Evolutionary conservation across 2,888 invertebrate genomes (phyloP), one percentile per base, ranked within the genome.

Genomic region (Acrobasis suavella): DNA sequence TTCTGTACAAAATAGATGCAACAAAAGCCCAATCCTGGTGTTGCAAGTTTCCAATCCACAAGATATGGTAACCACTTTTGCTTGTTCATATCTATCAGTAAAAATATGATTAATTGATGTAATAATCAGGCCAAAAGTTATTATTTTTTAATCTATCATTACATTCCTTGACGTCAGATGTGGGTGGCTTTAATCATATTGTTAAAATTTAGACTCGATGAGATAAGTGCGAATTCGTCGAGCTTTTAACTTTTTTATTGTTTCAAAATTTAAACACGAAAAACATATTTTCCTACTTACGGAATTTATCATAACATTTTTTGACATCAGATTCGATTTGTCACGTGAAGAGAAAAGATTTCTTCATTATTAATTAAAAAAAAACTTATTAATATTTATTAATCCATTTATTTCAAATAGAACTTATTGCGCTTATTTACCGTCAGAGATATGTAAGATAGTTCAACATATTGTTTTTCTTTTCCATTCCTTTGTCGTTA

Each of bases 161-260:
- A 12, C 17, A 17, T 12, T 51, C 50, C 16, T 16, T 50, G 50
- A 50, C n/a, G 50, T 16, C 9, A 15, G 3, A 15, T 10, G 32
- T 52, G 37, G 52, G 52, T n/a, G 32, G 32, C 12, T 12, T 52
- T 52, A 7, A 32, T 52, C 52, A 32, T 52, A 52, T 52, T 52
- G 52, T 52, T 52, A 32, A 51, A 51, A 14, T 22, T 52, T n/a
- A 22, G 51, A 14, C 70, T 72, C 71, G 52, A 52, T 52, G 52
- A 52, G 52, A 52, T 52, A 52, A 52, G 52, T 52, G 52, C 32
- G 37, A 52, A 32, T 52, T 52, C 37, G 14, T 12, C 7, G 51
- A 51, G 17, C 22, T 10, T 51, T 51, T 12, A 51, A 12, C 32
- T 32, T 52, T 22, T 17, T n/a, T 17, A 22, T 12, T 37, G n/a